A percentile compares a stretch with the other conserved stretches of the same genome.
Conservation (phyloP, 30 jellyfish, hydroid and myxozoan species). For the Hydractinia echinata region DNA sequence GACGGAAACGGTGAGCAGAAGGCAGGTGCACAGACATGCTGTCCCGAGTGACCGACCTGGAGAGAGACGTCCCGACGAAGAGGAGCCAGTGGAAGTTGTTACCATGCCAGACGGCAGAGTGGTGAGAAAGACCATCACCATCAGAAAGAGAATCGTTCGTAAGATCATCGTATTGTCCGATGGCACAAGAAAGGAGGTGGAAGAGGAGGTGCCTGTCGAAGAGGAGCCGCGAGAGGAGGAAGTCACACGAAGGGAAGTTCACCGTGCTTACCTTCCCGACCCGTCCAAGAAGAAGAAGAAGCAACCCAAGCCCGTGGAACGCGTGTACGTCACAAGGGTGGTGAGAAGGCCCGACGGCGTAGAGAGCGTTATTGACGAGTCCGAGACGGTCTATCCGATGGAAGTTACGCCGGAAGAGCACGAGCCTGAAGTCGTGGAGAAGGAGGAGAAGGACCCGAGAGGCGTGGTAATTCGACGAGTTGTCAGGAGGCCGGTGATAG, state of each 20-base stretch:
- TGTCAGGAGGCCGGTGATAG: conserved; percentile 51
- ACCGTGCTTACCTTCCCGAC: conserved; percentile 17
- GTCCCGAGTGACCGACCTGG: not conserved
- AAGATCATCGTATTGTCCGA: conserved; percentile 48
- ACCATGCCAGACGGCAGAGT: conserved; percentile 11
- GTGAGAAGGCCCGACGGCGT: conserved; percentile 70
- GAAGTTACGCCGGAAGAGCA: conserved; percentile 53
- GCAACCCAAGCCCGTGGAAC: conserved; percentile 64
- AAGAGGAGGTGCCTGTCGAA: conserved; percentile 62
- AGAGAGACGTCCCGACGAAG: conserved; percentile 18
- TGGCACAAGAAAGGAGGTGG: conserved; percentile 56
- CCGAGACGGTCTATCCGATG: conserved; percentile 64
- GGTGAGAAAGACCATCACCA: conserved; percentile 41
- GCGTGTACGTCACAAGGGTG: conserved; percentile 63
- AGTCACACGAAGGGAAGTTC: conserved; percentile 10
- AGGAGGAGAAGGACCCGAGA: conserved; percentile 16
- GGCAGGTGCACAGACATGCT: conserved; percentile 8
- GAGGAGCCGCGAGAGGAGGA: conserved; percentile 24
- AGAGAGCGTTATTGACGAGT: conserved; percentile 54
- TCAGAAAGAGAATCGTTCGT: conserved; percentile 42
- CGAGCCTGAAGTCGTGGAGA: conserved; percentile 27
- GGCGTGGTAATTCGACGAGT: conserved; percentile 37
- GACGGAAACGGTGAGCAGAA: not conserved
- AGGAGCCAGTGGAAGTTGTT: conserved; percentile 28
- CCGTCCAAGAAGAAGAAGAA: not conserved